Base-by-base conservation (phyloP, 2,113 vertebrate species). In the Empidonax traillii region DNA sequence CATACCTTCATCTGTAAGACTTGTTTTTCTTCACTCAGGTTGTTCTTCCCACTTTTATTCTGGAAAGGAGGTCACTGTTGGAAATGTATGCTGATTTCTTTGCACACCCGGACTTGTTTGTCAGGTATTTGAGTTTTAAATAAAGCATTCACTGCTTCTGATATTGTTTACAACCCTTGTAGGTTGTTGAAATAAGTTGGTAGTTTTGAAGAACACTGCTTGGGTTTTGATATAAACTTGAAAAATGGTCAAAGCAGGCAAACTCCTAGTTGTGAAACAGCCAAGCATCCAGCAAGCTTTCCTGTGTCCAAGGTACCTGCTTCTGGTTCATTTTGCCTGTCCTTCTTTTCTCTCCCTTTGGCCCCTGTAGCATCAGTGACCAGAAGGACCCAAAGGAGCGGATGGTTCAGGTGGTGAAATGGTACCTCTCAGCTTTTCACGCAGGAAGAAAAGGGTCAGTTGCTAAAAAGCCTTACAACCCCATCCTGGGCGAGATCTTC, bases 41-140 rank as follows among this genome's bases (percentile, higher is more conserved):
- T 86, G 99, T 99, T 86, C 98, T 99, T 90, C 99, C 99, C 83
- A 99, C 99, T 5, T 99, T 99, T 94, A 99, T 99, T 96, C 97
- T 99, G 89, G 99, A 99, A 96, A 98, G 99, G 95, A 98, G 99
- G 93, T 99, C 99, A 22, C 98, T 99, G 94, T 96, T 99, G 98
- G 99, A 99, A 98, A 99, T 99, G 99, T 99, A 99, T 72, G 99
- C 99, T 63, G 99, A 99, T 97, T 99, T 99, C 89, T 99, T 99
- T 98, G 99, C 99, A 96, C 99, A 99, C 96, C 99, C 99, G 0
- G 99, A 99, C 96, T 97, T 99, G 95, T 99, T 99, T 97, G 99
- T 99, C 96, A 99, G 99, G 99, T 99, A 99, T 75, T 84, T 85
- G 35, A n/a, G 37, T 71, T 90, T 46, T 59, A 10, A 88, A 41